Evolutionary conservation across 2,113 vertebrate species (phyloP).

Genomic region (Anseranas semipalmata): DNA sequence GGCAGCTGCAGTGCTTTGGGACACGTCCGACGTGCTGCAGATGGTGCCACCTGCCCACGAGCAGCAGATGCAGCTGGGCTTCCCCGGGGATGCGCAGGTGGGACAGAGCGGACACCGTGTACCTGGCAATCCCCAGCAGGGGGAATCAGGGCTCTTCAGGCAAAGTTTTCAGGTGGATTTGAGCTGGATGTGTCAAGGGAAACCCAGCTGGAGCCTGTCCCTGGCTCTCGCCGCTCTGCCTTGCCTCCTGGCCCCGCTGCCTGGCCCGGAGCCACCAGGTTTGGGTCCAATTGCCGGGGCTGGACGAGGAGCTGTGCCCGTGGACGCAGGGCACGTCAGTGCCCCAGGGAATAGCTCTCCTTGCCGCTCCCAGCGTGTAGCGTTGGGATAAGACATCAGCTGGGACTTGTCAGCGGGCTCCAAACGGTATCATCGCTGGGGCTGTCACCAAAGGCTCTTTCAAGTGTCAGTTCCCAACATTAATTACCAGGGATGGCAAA

Average conservation of each 20-base stretch:
- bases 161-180: not conserved
- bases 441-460: conserved; percentile 73
- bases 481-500: conserved; percentile 72
- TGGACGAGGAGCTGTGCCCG: not conserved
- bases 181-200: not conserved
- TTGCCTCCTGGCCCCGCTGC: not conserved
- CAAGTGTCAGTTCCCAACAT: conserved; percentile 72
- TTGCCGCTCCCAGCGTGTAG: not conserved
- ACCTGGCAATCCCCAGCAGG: not conserved
- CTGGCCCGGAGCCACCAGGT: not conserved
- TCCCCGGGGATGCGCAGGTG: not conserved
- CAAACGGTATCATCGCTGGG: conserved; percentile 4
- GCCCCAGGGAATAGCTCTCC: not conserved
- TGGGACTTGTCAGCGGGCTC: conserved; percentile 67
- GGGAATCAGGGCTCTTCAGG: not conserved
- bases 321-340: not conserved
- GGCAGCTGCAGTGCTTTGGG: fast-evolving
- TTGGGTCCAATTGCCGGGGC: fast-evolving
- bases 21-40: fast-evolving
- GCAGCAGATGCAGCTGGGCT: not conserved
- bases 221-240: not conserved
- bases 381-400: conserved; percentile 51
- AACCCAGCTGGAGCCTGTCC: not conserved
- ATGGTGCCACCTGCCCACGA: fast-evolving
- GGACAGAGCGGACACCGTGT: not conserved